phyloP scores from a whole-genome alignment of 2,888 invertebrate genomes.

The Hermodice carunculata region DNA sequence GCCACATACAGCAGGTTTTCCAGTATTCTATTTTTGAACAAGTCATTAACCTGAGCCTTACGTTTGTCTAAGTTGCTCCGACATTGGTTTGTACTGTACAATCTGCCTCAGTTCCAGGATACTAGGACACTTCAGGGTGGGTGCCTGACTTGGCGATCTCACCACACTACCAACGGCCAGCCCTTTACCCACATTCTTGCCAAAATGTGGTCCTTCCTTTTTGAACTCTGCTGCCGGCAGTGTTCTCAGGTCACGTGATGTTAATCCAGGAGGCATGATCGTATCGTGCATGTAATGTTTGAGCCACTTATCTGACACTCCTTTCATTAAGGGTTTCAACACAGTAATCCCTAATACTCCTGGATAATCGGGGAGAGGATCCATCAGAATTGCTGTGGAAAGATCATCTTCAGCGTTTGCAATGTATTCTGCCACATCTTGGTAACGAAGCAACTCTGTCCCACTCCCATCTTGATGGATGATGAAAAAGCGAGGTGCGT shows the following conservation, averaged over 20 bases:
- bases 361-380: slow-evolving; percentile 64
- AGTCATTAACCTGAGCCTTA: no score
- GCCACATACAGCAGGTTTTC: no score
- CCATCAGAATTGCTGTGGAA: slow-evolving; percentile 63
- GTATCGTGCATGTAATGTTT: slow-evolving; percentile 61
- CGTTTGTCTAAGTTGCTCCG: slow-evolving; percentile 50
- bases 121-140: slow-evolving; percentile 62
- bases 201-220: slow-evolving; percentile 63
- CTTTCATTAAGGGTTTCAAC: slow-evolving; percentile 58
- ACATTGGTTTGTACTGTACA: slow-evolving; percentile 65
- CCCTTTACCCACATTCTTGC: slow-evolving; percentile 64
- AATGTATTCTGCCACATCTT: slow-evolving; percentile 65
- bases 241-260: slow-evolving; percentile 59
- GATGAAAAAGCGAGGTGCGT: slow-evolving; percentile 66
- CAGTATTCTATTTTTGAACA: no score
- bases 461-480: slow-evolving; percentile 66
- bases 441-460: slow-evolving; percentile 63
- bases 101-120: slow-evolving; percentile 62
- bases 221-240: slow-evolving; percentile 63
- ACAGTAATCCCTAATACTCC: slow-evolving; percentile 65
- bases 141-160: slow-evolving; percentile 41
- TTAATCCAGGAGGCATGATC: slow-evolving; percentile 66
- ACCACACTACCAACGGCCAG: slow-evolving; percentile 58
- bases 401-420: slow-evolving; percentile 62
- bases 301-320: slow-evolving; percentile 64